phyloP scores from a whole-genome alignment of 2,113 vertebrate species.

The Rhizomys pruinosus region DNA sequence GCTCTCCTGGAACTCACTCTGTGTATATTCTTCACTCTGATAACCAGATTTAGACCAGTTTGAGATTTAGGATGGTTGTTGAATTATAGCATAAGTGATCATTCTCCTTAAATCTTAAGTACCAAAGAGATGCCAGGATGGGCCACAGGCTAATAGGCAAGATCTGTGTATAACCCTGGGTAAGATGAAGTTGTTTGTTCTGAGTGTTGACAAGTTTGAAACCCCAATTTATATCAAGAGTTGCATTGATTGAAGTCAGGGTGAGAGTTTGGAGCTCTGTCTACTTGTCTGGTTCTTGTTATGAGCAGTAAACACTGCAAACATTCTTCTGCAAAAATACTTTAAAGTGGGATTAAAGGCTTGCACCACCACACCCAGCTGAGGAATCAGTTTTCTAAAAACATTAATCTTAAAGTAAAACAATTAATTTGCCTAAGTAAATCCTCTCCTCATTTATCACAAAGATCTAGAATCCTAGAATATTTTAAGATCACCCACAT shows the following conservation, averaged over 20 bases:
- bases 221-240: background rate
- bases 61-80: slow-evolving; percentile 1
- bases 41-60: slow-evolving; percentile 7
- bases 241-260: background rate
- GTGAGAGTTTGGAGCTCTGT: background rate
- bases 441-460: too few relatives aligned
- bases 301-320: background rate
- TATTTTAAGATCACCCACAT: too few relatives aligned
- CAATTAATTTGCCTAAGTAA: too few relatives aligned
- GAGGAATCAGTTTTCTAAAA: too few relatives aligned
- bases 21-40: background rate
- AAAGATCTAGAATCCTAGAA: too few relatives aligned
- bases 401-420: too few relatives aligned
- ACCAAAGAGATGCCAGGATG: background rate
- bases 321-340: background rate
- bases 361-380: too few relatives aligned
- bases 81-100: background rate
- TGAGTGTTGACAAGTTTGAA: background rate
- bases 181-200: background rate
- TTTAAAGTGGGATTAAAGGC: too few relatives aligned
- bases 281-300: background rate
- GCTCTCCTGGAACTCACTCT: too few relatives aligned
- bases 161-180: background rate
- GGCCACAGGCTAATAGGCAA: background rate
- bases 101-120: background rate